These are phyloP conservation scores for Rambutsinella grinnellia DNA, from an alignment of 2,888 invertebrate species.

Conservation along the genomic window DNA sequence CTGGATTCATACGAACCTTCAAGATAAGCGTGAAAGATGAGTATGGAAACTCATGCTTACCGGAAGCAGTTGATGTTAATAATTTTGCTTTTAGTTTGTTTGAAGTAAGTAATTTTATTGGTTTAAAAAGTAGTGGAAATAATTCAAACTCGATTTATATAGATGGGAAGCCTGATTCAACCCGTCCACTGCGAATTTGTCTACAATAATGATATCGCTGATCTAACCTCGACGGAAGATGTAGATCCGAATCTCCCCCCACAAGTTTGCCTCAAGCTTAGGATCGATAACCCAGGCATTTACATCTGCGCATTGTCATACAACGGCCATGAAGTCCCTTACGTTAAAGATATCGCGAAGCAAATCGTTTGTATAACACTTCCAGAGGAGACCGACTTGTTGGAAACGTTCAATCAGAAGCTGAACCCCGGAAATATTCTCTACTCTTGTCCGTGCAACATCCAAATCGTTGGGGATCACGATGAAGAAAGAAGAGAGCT, in stretches of 20 bases:
- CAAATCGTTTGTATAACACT: constrained; percentile 11
- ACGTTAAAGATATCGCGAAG: not conserved
- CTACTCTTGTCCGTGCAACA: constrained; percentile 9
- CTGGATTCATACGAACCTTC: not conserved
- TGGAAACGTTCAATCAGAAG: not conserved
- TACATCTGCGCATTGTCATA: constrained; percentile 21
- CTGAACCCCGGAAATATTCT: constrained; percentile 15
- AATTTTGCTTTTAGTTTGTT: constrained; percentile 14
- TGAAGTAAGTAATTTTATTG: not conserved
- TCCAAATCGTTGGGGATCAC: not conserved
- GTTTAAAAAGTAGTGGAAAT: not conserved
- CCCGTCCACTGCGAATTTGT: constrained; percentile 16
- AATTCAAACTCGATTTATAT: not conserved
- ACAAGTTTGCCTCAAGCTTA: constrained; percentile 9
- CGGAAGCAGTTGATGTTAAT: constrained; percentile 7
- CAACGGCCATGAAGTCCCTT: not conserved
- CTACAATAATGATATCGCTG: not conserved
- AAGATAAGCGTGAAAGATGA: constrained; percentile 20
- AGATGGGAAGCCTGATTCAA: constrained; percentile 11
- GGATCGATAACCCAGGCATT: constrained; percentile 11
- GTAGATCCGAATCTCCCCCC: no score
- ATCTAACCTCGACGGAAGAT: not conserved
- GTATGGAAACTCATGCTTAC: constrained; percentile 18
- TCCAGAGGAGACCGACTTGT: constrained; percentile 5
- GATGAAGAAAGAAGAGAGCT: constrained; percentile 1